Conservation (phyloP, 2,888 invertebrate genomes). For the Drosophila mayaguana region DNA sequence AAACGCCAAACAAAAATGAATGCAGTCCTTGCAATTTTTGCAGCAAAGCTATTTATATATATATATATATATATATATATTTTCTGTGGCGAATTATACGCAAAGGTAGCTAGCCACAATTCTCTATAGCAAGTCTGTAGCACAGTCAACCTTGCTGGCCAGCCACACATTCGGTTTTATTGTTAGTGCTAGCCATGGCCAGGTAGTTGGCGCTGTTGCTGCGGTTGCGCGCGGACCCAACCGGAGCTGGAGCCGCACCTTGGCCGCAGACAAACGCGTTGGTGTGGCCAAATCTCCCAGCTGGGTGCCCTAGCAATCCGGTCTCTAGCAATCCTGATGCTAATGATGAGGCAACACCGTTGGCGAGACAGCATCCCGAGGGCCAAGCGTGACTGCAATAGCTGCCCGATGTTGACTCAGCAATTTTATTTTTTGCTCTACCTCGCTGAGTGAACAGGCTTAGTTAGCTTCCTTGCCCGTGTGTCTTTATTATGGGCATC, state of each 20-base stretch:
- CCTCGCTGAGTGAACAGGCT: slow-evolving; percentile 44
- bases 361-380: slow-evolving; percentile 34
- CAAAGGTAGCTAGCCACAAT: slow-evolving; percentile 23
- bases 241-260: slow-evolving; percentile 56
- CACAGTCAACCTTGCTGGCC: slow-evolving; percentile 36
- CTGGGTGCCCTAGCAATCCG: slow-evolving; percentile 16
- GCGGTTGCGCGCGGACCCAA: slow-evolving; percentile 31
- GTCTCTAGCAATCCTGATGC: slow-evolving; percentile 49
- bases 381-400: slow-evolving; percentile 36
- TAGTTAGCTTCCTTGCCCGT: slow-evolving; percentile 58
- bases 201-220: slow-evolving; percentile 33
- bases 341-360: slow-evolving; percentile 67
- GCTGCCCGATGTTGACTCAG: slow-evolving; percentile 70
- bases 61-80: not conserved
- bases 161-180: slow-evolving; percentile 74
- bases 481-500: slow-evolving; percentile 71
- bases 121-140: slow-evolving; percentile 15
- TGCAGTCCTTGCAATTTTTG: slow-evolving; percentile 62
- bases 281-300: slow-evolving; percentile 51
- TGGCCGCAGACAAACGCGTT: slow-evolving; percentile 78
- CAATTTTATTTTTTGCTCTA: slow-evolving; percentile 46
- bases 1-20: slow-evolving; percentile 70
- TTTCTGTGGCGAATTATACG: not conserved
- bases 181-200: slow-evolving; percentile 59
- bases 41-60: slow-evolving; percentile 24